Base-by-base conservation (phyloP, 2,113 vertebrate genomes). In the Alaudala cheleensis region DNA sequence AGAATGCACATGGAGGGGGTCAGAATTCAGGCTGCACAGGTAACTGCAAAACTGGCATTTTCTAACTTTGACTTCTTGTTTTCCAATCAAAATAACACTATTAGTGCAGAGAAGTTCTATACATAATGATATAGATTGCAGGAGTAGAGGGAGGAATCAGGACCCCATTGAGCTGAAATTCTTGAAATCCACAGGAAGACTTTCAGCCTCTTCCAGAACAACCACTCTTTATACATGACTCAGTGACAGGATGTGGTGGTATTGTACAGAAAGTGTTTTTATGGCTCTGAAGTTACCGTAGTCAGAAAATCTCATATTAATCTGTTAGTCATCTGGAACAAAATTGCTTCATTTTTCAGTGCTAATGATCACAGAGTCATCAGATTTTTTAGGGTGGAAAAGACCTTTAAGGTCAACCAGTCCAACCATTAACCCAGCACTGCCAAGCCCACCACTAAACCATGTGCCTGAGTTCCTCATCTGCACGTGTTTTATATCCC, bases 331-430 rank as follows among this genome's bases (percentile, higher is more conserved):
- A 90, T 76, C 49, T 71, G 80, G 39, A 92, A 84, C 60, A 45
- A 74, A 94, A 95, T 19, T 56, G 40, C 67, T 91, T 95, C 76
- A 70, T 95, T 97, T 96, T 72, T 71, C 87, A 66, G 24, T 54
- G 50, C 34, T 89, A 86, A 53, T 13, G 49, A 94, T 76, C 69
- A 81, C 7, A 50, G 47, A 74, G 28, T 86, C 69, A 92, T 44
- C n/a, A 42, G 14, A 44, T 62, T 56, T 7, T 76, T 69, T 69
- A 39, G 49, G 33, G 40, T 76, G 28, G 56, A 57, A 69, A 76
- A 81, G 33, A 50, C 14, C 14, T 62, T 76, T 56, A 50, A 57
- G 56, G 69, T 81, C 33, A 69, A 45, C 37, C 14, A 50, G 54
- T 44, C 20, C 69, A 81, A 26, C 26, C 12, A 14, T 50, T 74